These are phyloP conservation scores for Volucella bombylans DNA, from an alignment of 2,888 invertebrate genomes.

Conservation along the genomic window DNA sequence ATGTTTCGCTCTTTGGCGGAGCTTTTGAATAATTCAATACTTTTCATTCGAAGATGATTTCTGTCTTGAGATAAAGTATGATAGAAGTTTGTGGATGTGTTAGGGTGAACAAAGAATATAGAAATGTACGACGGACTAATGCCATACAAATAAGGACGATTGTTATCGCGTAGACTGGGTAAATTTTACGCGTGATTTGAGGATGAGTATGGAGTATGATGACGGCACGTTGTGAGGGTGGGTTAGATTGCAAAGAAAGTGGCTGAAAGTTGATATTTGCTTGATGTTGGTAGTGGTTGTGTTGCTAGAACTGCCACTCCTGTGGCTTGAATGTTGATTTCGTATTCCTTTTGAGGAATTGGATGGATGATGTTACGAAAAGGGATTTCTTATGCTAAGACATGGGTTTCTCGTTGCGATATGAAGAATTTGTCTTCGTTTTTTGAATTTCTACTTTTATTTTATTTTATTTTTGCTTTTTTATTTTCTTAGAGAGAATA, in stretches of 20 bases:
- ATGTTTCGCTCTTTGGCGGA: conserved; percentile 64
- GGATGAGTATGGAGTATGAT: conserved; percentile 14
- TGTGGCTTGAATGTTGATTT: conserved; percentile 57
- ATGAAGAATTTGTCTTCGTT: conserved; percentile 59
- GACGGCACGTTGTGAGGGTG: neutral
- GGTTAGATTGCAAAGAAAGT: conserved; percentile 26
- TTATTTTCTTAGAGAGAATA: conserved; percentile 24
- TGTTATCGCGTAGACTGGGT: conserved; percentile 50
- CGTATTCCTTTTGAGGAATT: conserved; percentile 68
- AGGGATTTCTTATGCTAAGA: conserved; percentile 60
- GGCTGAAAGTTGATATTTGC: conserved; percentile 60
- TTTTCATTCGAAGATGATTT: conserved; percentile 55
- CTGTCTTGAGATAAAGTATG: conserved; percentile 1
- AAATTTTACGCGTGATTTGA: conserved; percentile 58
- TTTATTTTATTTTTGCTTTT: conserved; percentile 20
- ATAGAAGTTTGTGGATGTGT: conserved; percentile 27
- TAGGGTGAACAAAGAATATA: neutral
- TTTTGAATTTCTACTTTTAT: conserved; percentile 39
- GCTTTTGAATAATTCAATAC: conserved; percentile 73
- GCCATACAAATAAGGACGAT: conserved; percentile 71
- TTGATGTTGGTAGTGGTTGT: conserved; percentile 19
- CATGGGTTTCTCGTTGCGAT: conserved; percentile 32
- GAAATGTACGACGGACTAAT: conserved; percentile 45
- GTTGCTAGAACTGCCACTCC: conserved; percentile 51
- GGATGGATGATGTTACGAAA: conserved; percentile 68